Base-by-base conservation (phyloP, 2,797 vertebrate genomes). In the Pteronotus mesoamericanus region DNA sequence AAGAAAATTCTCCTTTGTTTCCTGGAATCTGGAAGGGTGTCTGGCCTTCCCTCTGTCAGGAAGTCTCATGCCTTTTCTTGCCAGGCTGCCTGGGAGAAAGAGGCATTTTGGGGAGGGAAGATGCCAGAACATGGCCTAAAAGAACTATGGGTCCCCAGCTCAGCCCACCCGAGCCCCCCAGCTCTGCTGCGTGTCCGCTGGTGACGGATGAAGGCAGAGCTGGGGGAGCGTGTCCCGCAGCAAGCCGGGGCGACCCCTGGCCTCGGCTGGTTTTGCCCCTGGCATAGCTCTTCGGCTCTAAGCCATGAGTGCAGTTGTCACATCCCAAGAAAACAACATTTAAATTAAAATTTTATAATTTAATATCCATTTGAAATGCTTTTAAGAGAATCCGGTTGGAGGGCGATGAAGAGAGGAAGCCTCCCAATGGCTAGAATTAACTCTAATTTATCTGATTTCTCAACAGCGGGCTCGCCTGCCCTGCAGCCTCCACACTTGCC, bases 301-400 rank as follows among this genome's bases (percentile, higher is more conserved):
- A 85, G 92, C 72, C 68, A 74, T 0, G 9, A 0, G 3, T 83
- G 29, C 42, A 72, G 86, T 48, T 84, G 79, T 74, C 75, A 61
- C 16, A 34, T 46, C 66, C 68, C 80, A 91, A 77, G 74, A 85
- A 95, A 87, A 86, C 10, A 34, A 64, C 34, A 71, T 77, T 92
- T 84, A 69, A 83, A 78, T 88, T 29, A 74, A 95, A 89, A n/a
- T 87, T 86, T 94, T 80, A 85, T 57, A 91, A 83, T 89, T 59
- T 59, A 89, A 84, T 71, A 78, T 64, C 78, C n/a, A 71, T 57
- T 86, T 84, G 71, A 95, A 95, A 94, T 64, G 68, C 55, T n/a
- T 90, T 46, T 89, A 82, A 66, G n/a, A 92, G 89, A 91, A 21
- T 68, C 37, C 42, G 77, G 68, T 68, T 59, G 69, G 46, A 94